Base-by-base conservation (phyloP, 2,888 invertebrate species). In the Mythimna albipuncta region DNA sequence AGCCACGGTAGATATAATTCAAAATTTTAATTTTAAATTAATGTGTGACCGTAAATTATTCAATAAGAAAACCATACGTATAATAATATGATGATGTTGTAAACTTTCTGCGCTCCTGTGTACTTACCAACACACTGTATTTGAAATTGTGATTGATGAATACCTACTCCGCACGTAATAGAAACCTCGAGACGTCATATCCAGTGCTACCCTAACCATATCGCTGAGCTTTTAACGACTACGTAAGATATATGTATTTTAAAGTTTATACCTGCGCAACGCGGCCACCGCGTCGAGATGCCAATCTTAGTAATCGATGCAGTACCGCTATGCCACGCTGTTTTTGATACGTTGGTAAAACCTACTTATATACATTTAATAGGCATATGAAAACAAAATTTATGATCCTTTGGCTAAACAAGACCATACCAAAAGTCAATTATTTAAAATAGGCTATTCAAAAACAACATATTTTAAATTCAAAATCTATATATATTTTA, bases 401-500 rank as follows among this genome's bases (percentile, higher is more conserved):
- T 71, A 77, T 57, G 21, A 86, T 82, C 85, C 81, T 88, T 90
- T 91, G 87, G 87, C 88, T 87, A 89, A 89, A 88, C 85, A 85
- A 90, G 92, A 94, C 94, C 93, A 94, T 91, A 89, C 88, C 89
- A 88, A 89, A 89, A 90, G 95, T 95, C 95, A 95, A 95, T 95
- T 95, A 93, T 89, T 88, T 89, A 90, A 91, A 90, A 90, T 92
- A 93, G 88, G 89, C 89, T 93, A 90, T 89, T 89, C 86, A 87
- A 88, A 87, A 71, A 85, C 87, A 78, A 87, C 75, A 83, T 89
- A 84, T 89, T 89, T 89, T 87, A 89, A 86, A 90, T 87, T 87
- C 77, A 75, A 86, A 85, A 87, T 84, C 85, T 87, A 83, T 89
- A 89, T 90, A 90, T 92, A 92, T 94, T 94, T 93, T 92, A 82